phyloP scores from a whole-genome alignment of 2,888 invertebrate species.

The Zaprionus bogoriensis region DNA sequence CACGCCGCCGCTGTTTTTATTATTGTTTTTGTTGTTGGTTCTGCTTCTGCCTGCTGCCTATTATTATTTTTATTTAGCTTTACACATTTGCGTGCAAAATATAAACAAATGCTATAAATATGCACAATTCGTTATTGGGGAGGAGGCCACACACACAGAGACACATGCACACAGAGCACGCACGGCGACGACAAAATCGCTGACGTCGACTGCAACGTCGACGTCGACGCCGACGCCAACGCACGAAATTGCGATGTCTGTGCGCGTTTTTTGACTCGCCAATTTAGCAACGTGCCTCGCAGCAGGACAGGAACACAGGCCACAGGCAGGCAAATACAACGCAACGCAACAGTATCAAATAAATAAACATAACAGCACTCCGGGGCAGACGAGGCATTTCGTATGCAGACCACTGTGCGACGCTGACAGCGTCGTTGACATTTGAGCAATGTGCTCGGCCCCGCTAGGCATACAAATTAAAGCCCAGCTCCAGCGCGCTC shows the following conservation, averaged over 20 bases:
- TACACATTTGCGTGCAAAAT: conserved; percentile 60
- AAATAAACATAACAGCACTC: conserved; percentile 75
- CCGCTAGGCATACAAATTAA: conserved; percentile 66
- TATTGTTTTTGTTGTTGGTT: conserved; percentile 9
- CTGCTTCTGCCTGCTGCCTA: conserved; percentile 1
- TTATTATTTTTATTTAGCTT: conserved; percentile 40
- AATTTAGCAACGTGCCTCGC: conserved; percentile 50
- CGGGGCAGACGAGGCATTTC: conserved; percentile 40
- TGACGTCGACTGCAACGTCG: conserved; percentile 2
- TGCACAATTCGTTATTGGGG: conserved; percentile 40
- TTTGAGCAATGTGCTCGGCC: conserved; percentile 68
- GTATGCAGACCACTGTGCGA: conserved; percentile 73
- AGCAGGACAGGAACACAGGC: conserved; percentile 4
- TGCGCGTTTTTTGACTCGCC: conserved; percentile 45
- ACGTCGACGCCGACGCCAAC: conserved; percentile 17
- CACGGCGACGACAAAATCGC: conserved; percentile 4
- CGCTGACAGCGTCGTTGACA: conserved; percentile 73
- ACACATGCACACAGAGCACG: no score
- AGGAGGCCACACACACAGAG: conserved; percentile 65
- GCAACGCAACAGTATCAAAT: conserved; percentile 52
- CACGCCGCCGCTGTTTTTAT: not conserved
- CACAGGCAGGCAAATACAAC: conserved; percentile 11
- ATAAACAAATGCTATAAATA: conserved; percentile 77
- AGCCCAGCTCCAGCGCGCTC: conserved; percentile 18
- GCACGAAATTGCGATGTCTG: conserved; percentile 40